Conservation (phyloP, 2,888 invertebrate species). For the Tryphoninae sp. region DNA sequence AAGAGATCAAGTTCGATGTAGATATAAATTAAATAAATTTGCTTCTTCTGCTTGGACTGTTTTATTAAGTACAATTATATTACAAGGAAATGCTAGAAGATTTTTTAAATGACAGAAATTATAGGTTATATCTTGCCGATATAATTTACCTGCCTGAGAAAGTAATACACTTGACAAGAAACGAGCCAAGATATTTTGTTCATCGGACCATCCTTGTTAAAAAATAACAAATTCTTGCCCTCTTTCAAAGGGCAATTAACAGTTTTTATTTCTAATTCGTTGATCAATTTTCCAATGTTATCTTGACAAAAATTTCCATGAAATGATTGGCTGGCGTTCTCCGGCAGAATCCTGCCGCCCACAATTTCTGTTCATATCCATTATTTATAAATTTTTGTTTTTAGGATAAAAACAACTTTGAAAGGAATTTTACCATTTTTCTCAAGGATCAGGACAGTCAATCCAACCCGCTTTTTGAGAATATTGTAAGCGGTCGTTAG, state of each 20-base stretch:
- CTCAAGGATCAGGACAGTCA: conserved; percentile 72
- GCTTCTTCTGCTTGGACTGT: too few species aligned
- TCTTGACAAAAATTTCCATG: conserved; percentile 67
- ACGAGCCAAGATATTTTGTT: conserved; percentile 61
- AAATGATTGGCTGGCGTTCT: conserved; percentile 63
- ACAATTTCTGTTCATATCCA: conserved; percentile 49
- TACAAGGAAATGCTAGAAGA: too few species aligned
- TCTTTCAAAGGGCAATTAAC: background rate
- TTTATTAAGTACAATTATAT: too few species aligned
- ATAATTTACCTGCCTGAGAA: conserved; percentile 66
- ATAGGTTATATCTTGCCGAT: background rate
- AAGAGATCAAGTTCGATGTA: background rate
- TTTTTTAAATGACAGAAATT: background rate
- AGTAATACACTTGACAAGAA: conserved; percentile 70
- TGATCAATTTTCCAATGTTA: conserved; percentile 62
- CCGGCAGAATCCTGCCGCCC: conserved; percentile 65
- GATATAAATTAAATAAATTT: too few species aligned
- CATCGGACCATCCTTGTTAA: conserved; percentile 54
- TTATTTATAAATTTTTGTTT: background rate
- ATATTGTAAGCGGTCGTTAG: conserved; percentile 72
- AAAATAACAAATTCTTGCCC: conserved; percentile 55
- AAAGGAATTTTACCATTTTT: conserved; percentile 65
- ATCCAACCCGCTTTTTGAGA: conserved; percentile 67
- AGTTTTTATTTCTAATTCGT: conserved; percentile 57
- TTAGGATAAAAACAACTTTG: background rate